A percentile compares a stretch with the other conserved stretches of the same genome.
phyloP scores from a whole-genome alignment of 2,797 vertebrate genomes.

The Propithecus perrieri region DNA sequence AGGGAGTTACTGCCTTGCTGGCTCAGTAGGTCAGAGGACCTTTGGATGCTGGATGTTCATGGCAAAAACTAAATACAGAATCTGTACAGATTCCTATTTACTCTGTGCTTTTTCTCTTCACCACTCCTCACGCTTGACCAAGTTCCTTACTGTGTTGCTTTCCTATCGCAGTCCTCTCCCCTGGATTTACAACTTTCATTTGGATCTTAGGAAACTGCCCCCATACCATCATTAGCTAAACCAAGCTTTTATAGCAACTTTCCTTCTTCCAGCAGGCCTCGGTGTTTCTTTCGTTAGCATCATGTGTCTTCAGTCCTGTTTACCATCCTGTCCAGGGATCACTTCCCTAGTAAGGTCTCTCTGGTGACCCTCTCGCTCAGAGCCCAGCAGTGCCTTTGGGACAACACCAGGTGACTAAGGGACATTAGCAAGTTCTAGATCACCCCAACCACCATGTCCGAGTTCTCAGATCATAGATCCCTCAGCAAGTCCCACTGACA shows the following conservation, averaged over 20 bases:
- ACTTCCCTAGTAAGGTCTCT: neutral
- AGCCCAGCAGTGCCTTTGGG: neutral
- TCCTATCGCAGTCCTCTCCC: neutral
- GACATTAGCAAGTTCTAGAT: neutral
- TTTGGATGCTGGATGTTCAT: neutral
- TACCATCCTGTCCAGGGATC: neutral
- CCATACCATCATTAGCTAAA: neutral
- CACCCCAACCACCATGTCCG: neutral
- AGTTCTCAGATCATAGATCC: neutral
- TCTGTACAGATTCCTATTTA: neutral
- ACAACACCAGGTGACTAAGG: neutral
- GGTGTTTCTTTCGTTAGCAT: neutral
- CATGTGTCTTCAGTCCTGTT: neutral
- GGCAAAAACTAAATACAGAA: neutral
- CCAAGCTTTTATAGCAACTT: accelerated
- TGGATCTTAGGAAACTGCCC: neutral
- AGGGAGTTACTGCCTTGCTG: neutral
- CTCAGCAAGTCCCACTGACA: neutral
- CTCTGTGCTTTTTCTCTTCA: neutral
- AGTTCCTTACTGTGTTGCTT: neutral
- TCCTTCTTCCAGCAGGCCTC: neutral
- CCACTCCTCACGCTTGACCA: neutral
- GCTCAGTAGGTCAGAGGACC: neutral
- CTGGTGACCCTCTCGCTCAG: neutral
- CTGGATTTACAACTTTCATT: neutral